Evolutionary conservation across 2,888 invertebrate species (phyloP), one percentile per base, ranked within the genome.

Genomic region (Diplazon laetatorius): DNA sequence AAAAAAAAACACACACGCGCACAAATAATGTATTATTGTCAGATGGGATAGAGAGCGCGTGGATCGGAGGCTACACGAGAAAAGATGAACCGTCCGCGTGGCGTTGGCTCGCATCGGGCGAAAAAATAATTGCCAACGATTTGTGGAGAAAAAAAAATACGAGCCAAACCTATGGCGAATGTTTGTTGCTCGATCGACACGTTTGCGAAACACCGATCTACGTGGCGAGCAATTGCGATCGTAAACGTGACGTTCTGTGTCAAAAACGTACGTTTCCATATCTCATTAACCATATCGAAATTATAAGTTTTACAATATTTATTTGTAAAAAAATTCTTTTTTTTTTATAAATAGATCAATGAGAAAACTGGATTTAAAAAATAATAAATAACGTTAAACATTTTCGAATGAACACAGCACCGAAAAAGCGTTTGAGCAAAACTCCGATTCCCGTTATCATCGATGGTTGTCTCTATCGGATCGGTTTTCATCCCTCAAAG

Each of bases 181-280:
- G 85, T 70, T 65, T 86, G 2, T 16, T 85, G 50, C 52, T 86
- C n/a, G 86, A 86, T 20, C 75, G 83, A 14, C 86, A 86, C 35
- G 35, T 82, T 8, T 81, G 81, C 20, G 55, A 83, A 55, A 22
- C 60, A 12, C 82, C 84, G 37, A 65, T 78, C 37, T 83, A 83
- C 77, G 60, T 85, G 3, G 79, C 78, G 12, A 57, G 79, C 0
- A 74, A 62, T 6, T 86, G 86, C 65, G 80, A 84, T 59, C 77
- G 82, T 6, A 75, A 76, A 30, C 82, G 83, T 5, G 75, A 83
- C 63, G 80, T 86, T 50, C 59, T 84, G 9, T 86, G 85, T 16
- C 82, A 85, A 69, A 82, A 80, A 71, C 63, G 84, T 85, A 72
- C 80, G 77, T 10, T n/a, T 16, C 30, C 39, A 59, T 5, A 16